phyloP scores from a whole-genome alignment of 2,113 vertebrate species.

The Opisthocomus hoazin region DNA sequence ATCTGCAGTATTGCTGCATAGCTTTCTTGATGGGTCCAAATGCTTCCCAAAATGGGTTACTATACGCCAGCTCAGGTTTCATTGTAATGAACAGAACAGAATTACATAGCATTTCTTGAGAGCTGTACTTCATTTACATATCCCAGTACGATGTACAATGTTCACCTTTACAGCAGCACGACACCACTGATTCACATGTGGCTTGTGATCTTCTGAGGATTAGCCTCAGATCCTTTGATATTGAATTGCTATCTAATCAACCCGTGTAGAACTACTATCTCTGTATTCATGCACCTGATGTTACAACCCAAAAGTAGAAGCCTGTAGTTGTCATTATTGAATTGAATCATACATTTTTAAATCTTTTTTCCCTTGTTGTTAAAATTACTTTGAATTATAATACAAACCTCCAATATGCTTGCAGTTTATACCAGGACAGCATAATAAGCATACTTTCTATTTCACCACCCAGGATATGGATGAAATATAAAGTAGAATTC shows the following conservation, averaged over 20 bases:
- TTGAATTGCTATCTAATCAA: neutral
- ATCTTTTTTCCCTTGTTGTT: neutral
- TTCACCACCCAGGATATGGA: neutral
- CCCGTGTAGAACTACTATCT: neutral
- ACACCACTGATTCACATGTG: neutral
- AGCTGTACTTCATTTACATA: neutral
- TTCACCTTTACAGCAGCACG: neutral
- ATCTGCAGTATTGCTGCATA: neutral
- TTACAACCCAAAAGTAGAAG: neutral
- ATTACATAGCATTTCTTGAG: neutral
- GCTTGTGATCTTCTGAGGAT: neutral
- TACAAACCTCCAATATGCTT: neutral
- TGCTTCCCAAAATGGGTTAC: neutral
- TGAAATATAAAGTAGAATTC: neutral
- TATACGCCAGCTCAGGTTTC: neutral
- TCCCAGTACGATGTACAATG: neutral
- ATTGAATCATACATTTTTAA: neutral
- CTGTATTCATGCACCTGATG: neutral
- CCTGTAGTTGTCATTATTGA: neutral
- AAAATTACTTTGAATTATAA: neutral
- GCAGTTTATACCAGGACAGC: neutral
- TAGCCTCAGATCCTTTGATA: constrained; percentile 11
- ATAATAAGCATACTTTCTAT: neutral
- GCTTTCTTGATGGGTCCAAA: neutral
- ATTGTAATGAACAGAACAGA: neutral